phyloP scores from a whole-genome alignment of 1,140 invertebrate genomes.

The Tetraneura akinire region DNA sequence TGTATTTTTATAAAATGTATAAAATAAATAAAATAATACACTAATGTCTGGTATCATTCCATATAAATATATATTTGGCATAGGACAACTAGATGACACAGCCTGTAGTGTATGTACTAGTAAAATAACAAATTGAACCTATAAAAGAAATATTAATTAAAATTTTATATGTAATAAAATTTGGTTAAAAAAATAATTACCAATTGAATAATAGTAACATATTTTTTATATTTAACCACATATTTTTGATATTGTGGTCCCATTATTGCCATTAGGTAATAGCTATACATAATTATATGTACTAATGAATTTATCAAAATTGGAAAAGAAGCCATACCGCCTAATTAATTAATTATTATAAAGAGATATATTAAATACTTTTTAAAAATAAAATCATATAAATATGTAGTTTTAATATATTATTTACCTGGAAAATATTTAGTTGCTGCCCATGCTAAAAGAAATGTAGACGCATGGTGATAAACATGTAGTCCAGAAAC shows the following conservation, averaged over 20 bases:
- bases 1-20: slow-evolving; percentile 67
- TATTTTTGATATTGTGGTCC: slow-evolving; percentile 60
- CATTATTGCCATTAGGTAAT: slow-evolving; percentile 66
- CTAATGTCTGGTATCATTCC: slow-evolving; percentile 66
- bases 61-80: slow-evolving; percentile 61
- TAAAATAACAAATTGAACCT: slow-evolving; percentile 70
- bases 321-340: slow-evolving; percentile 66
- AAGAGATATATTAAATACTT: too few relatives aligned
- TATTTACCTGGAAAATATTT: slow-evolving; percentile 67
- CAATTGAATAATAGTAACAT: slow-evolving; percentile 65
- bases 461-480: slow-evolving; percentile 66
- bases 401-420: background rate
- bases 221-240: slow-evolving; percentile 61
- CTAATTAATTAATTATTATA: slow-evolving; percentile 59
- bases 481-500: slow-evolving; percentile 74
- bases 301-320: slow-evolving; percentile 73
- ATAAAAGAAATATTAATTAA: slow-evolving; percentile 57
- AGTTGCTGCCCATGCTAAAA: slow-evolving; percentile 70
- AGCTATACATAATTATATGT: slow-evolving; percentile 76
- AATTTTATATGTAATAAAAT: slow-evolving; percentile 47
- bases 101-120: slow-evolving; percentile 63
- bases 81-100: slow-evolving; percentile 63
- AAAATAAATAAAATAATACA: slow-evolving; percentile 72
- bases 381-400: too few relatives aligned
- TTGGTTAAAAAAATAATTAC: slow-evolving; percentile 53